Conservation (phyloP, 2,888 invertebrate species). For the Helleia helle region DNA sequence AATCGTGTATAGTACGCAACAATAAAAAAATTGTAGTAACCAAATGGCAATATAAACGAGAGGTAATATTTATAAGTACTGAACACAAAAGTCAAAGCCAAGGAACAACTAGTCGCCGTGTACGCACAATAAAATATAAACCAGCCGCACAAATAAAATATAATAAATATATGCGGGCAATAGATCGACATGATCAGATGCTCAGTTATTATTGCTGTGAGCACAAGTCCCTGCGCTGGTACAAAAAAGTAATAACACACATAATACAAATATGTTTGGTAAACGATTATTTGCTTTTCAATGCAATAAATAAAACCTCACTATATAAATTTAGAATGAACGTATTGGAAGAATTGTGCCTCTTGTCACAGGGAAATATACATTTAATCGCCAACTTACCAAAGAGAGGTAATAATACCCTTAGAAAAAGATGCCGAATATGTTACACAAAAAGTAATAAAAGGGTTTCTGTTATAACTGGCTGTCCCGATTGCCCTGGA, state of each 20-base stretch:
- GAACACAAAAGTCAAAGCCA: conserved; percentile 20
- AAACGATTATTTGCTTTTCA: not conserved
- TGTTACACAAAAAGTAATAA: no score
- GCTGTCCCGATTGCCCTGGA: no score
- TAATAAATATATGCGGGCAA: conserved; percentile 2
- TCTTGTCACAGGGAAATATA: no score
- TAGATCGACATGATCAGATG: conserved; percentile 13
- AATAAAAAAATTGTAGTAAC: conserved; percentile 12
- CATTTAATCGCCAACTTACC: no score
- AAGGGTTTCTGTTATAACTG: no score
- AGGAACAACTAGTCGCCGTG: not conserved
- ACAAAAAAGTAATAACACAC: conserved; percentile 17
- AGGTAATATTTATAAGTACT: conserved; percentile 27
- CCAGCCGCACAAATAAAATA: conserved; percentile 1
- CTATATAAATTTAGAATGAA: not conserved
- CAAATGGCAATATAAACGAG: conserved; percentile 24
- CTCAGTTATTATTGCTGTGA: conserved; percentile 19
- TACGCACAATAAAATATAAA: not conserved
- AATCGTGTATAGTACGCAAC: conserved; percentile 18
- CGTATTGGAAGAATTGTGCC: not conserved
- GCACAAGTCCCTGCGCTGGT: conserved; percentile 20
- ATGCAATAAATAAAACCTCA: not conserved
- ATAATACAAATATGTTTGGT: not conserved
- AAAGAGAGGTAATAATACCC: no score
- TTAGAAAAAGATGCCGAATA: no score